These are phyloP conservation scores for Pimephales promelas DNA, from an alignment of 2,113 vertebrate species.

Conservation along the genomic window DNA sequence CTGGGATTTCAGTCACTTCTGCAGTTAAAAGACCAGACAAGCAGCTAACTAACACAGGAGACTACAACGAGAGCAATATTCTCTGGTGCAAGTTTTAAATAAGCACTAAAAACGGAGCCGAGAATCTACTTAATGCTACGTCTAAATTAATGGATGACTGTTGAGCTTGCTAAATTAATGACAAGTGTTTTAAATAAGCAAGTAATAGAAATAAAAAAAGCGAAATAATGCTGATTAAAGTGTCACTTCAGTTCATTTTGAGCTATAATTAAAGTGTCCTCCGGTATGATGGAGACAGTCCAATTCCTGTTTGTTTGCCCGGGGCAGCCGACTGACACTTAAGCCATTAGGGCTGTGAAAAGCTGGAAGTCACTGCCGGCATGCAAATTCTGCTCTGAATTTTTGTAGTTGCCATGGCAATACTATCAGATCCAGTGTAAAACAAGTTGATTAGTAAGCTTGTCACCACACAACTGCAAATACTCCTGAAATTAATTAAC, in stretches of 20 bases:
- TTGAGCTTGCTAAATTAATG: conserved; percentile 39
- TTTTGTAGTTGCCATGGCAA: conserved; percentile 47
- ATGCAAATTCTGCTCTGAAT: conserved; percentile 34
- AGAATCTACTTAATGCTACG: background rate
- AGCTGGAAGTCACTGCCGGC: conserved; percentile 36
- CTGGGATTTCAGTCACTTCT: conserved; percentile 19
- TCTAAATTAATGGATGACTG: background rate
- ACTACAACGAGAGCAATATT: background rate
- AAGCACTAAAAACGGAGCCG: background rate
- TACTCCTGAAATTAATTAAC: conserved; percentile 16
- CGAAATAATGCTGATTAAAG: conserved; percentile 53
- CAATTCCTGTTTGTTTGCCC: conserved; percentile 55
- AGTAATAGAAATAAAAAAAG: background rate
- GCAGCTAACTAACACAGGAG: background rate
- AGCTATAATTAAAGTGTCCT: conserved; percentile 58
- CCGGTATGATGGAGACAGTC: conserved; percentile 56
- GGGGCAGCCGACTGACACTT: conserved; percentile 30
- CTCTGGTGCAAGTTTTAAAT: conserved; percentile 14
- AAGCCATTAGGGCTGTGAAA: conserved; percentile 35
- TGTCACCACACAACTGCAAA: conserved; percentile 22
- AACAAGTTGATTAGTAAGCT: conserved; percentile 13
- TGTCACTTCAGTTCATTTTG: conserved; percentile 52
- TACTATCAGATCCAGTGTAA: background rate
- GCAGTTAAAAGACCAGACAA: background rate
- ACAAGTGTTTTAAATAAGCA: conserved; percentile 1